Percentiles rank a stretch among this genome's conserved stretches.
Conservation (phyloP, 1,140 invertebrate genomes). For the Caenorhabditis remanei region DNA sequence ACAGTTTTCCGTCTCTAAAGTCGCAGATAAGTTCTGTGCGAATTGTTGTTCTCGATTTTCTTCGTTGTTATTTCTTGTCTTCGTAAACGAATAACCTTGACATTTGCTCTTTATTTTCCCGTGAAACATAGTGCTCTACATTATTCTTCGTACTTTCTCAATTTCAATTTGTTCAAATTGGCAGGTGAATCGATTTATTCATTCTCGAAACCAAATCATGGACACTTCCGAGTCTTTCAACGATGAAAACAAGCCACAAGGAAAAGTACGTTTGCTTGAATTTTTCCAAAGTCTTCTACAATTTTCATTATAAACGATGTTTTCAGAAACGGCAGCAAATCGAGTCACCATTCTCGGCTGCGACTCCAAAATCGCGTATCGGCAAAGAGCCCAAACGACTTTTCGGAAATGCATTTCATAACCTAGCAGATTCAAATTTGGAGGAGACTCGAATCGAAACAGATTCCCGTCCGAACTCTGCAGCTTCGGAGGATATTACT, state of each 20-base stretch:
- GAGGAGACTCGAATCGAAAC: constrained; percentile 9
- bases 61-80: too few relatives aligned
- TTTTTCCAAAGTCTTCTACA: too few relatives aligned
- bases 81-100: too few relatives aligned
- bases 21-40: too few relatives aligned
- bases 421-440: neutral
- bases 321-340: constrained; percentile 31
- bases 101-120: too few relatives aligned
- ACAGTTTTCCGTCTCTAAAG: too few relatives aligned
- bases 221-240: neutral
- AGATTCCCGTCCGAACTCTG: neutral
- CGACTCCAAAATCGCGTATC: constrained; percentile 25
- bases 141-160: neutral
- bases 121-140: too few relatives aligned
- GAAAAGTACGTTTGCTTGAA: neutral
- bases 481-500: neutral
- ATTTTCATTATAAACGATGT: neutral
- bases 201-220: neutral
- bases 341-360: constrained; percentile 12
- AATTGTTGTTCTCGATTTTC: too few relatives aligned
- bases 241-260: constrained; percentile 13
- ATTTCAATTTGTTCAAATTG: neutral
- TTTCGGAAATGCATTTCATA: neutral
- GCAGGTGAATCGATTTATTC: neutral
- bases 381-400: constrained; percentile 19